These are phyloP conservation scores for Amblyjoppa fuscipennis DNA, from an alignment of 2,888 invertebrate genomes.

Conservation along the genomic window DNA sequence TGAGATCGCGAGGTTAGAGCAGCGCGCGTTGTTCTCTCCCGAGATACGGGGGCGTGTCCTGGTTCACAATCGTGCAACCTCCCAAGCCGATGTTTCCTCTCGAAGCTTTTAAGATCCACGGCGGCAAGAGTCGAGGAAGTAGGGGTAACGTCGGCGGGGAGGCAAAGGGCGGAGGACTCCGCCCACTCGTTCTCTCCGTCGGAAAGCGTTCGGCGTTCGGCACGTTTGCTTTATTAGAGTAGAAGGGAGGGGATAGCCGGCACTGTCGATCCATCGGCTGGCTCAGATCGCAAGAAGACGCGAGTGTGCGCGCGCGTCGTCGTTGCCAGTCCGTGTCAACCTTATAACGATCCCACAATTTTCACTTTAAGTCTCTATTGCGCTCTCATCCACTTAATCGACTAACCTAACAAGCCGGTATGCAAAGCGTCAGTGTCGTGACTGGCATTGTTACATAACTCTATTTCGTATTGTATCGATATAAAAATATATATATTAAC, in stretches of 20 bases:
- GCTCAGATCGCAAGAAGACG: conserved; percentile 81
- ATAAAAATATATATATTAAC: background rate
- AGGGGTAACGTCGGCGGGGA: conserved; percentile 11
- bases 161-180: conserved; percentile 45
- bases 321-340: conserved; percentile 56
- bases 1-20: conserved; percentile 53
- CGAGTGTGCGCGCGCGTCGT: conserved; percentile 79
- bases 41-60: conserved; percentile 67
- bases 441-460: conserved; percentile 17
- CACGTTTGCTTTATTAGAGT: background rate
- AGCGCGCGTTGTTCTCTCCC: conserved; percentile 28
- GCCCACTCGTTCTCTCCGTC: conserved; percentile 39
- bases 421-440: conserved; percentile 1
- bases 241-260: conserved; percentile 70
- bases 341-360: background rate
- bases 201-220: conserved; percentile 17
- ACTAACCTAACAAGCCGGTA: background rate
- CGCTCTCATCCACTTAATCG: background rate
- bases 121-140: background rate
- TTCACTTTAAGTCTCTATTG: background rate
- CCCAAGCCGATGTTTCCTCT: conserved; percentile 43
- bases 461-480: background rate
- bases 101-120: conserved; percentile 45
- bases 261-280: conserved; percentile 68
- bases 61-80: conserved; percentile 55